Percentiles rank a stretch among this genome's conserved stretches.
Evolutionary conservation across 2,888 invertebrate species (phyloP).

Genomic region (Pocota personata): DNA sequence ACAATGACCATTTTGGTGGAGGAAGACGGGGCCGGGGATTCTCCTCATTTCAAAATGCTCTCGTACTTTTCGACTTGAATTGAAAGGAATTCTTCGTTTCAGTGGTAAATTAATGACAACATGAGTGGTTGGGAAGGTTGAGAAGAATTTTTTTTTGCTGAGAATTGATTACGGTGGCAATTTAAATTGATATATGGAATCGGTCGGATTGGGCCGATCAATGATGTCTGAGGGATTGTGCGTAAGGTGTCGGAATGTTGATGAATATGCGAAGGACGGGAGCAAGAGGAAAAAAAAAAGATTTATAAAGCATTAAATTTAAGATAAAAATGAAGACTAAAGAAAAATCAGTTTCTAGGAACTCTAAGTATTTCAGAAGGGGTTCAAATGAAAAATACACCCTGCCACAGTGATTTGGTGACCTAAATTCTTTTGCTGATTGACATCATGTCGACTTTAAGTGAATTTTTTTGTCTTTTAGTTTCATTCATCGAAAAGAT

Average conservation of each 20-base stretch:
- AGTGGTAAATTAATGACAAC: slow-evolving; percentile 58
- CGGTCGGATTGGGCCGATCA: neutral
- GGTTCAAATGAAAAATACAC: slow-evolving; percentile 10
- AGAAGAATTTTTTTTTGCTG: neutral
- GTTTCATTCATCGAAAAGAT: neutral
- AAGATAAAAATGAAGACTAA: neutral
- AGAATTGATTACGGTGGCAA: slow-evolving; percentile 51
- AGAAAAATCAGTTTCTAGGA: neutral
- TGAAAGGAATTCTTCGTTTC: slow-evolving; percentile 48
- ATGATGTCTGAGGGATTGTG: slow-evolving; percentile 24
- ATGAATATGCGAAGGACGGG: neutral
- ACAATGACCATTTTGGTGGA: slow-evolving; percentile 24
- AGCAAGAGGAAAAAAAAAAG: neutral
- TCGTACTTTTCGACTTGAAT: slow-evolving; percentile 13
- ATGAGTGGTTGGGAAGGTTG: slow-evolving; percentile 28
- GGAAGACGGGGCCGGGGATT: neutral
- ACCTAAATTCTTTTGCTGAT: slow-evolving; percentile 41
- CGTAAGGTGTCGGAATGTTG: slow-evolving; percentile 26
- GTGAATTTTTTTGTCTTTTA: slow-evolving; percentile 11
- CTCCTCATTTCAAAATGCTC: neutral
- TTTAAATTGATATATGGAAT: slow-evolving; percentile 43
- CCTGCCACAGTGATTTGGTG: slow-evolving; percentile 1
- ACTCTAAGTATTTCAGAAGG: neutral
- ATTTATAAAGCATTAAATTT: neutral
- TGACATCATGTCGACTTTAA: slow-evolving; percentile 43